Evolutionary conservation across 1,140 invertebrate species (phyloP).

Genomic region (Drosophila lacertosa): DNA sequence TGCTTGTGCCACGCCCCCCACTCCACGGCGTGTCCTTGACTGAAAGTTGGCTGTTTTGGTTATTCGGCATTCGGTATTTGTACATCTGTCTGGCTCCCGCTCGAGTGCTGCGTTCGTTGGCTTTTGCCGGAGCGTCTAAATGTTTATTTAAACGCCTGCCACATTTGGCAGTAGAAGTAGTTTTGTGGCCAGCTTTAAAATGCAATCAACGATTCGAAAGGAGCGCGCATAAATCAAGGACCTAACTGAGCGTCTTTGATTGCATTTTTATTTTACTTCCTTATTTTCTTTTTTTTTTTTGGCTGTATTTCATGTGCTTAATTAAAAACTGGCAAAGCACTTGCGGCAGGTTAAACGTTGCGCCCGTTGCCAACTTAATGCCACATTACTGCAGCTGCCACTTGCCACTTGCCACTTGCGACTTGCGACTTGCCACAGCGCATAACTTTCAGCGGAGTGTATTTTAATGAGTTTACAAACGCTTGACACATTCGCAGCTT

Average conservation of each 20-base stretch:
- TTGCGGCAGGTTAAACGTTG: constrained; percentile 15
- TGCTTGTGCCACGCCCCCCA: constrained; percentile 1
- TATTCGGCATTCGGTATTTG: constrained; percentile 49
- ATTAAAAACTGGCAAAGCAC: constrained; percentile 35
- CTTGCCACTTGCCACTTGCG: constrained; percentile 1
- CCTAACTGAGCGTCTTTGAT: constrained; percentile 35
- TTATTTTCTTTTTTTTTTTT: not conserved
- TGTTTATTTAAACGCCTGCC: constrained; percentile 77
- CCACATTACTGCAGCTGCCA: constrained; percentile 20
- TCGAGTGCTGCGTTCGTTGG: constrained; percentile 59
- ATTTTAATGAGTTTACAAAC: constrained; percentile 82
- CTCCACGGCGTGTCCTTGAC: constrained; percentile 43
- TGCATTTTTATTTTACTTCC: constrained; percentile 47
- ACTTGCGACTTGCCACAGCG: not conserved
- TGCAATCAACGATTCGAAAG: constrained; percentile 48
- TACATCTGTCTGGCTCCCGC: constrained; percentile 59
- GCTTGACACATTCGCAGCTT: constrained; percentile 74
- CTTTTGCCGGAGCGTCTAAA: constrained; percentile 32
- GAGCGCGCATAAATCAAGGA: constrained; percentile 59
- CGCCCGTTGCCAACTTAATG: constrained; percentile 31
- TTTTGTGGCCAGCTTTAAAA: constrained; percentile 59
- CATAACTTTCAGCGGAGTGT: constrained; percentile 66
- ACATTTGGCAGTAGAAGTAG: constrained; percentile 61
- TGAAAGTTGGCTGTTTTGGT: constrained; percentile 30
- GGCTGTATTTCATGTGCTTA: constrained; percentile 16